Base-by-base conservation (phyloP, 2,888 invertebrate species). In the Hirtodrosophila duncani region DNA sequence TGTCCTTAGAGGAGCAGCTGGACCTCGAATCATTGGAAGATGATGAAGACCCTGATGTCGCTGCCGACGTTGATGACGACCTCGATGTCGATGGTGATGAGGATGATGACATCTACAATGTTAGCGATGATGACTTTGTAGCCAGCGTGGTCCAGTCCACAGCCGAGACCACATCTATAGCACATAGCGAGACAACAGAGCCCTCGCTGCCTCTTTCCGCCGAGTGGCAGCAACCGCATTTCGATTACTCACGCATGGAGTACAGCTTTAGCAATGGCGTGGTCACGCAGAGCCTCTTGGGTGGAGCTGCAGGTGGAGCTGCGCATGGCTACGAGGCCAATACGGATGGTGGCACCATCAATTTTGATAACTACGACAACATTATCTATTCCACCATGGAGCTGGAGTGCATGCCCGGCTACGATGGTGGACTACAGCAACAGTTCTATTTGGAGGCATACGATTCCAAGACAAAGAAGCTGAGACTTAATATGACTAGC, bases 381-480 rank as follows among this genome's bases (percentile, higher is more conserved):
- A 84, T 85, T 34, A 83, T 86, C 49, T 86, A 86, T 68, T 87
- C 86, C 29, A 86, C 87, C 87, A 87, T 96, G 81, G 93, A 94
- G 80, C 91, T 96, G 51, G 93, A 94, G 75, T 96, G 96, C 86
- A 91, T 94, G 51, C 91, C 94, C 0, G 96, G 96, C 30, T 95
- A 95, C 85, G 95, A 96, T 82, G 96, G 96, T 1, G 96, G 96
- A 0, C 89, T 96, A 50, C 93, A 94, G 27, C 96, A 96, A 86
- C 91, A 91, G 60, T 96, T 96, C 87, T 88, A 93, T 41, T 87
- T 96, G 50, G 95, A 96, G 85, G 94, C 95, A 0, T 91, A 93
- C 75, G 94, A 94, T 74, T 92, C 92, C 0, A 87, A 89, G 70
- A 92, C 92, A 10, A 92, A 92, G 79, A 90, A 90, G 60, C 88